Percentiles rank a stretch among this genome's conserved stretches.
These are phyloP conservation scores for Agriopis aurantiaria DNA, from an alignment of 2,888 invertebrate species.

Conservation along the genomic window DNA sequence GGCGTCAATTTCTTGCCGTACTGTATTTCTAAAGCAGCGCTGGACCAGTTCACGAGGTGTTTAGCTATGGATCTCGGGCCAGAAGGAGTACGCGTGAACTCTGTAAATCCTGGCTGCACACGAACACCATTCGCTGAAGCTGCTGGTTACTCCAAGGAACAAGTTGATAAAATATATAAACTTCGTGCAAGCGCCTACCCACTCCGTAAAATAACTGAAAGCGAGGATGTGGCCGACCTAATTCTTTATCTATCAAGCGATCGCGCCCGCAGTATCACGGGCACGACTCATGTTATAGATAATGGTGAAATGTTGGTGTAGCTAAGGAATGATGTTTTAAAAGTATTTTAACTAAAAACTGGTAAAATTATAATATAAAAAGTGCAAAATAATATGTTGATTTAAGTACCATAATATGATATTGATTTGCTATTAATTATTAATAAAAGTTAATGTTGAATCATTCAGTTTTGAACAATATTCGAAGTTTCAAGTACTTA, in stretches of 20 bases:
- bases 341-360: background rate
- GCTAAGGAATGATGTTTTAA: background rate
- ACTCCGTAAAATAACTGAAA: conserved; percentile 92
- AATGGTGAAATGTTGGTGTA: conserved; percentile 76
- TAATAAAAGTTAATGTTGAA: too few species aligned
- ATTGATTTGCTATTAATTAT: too few species aligned
- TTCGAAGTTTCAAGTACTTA: too few species aligned
- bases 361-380: too few species aligned
- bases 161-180: conserved; percentile 89
- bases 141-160: conserved; percentile 90
- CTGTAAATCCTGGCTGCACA: conserved; percentile 97
- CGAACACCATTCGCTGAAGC: conserved; percentile 88
- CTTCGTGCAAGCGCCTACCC: conserved; percentile 93
- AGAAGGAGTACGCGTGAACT: conserved; percentile 93
- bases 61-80: conserved; percentile 93
- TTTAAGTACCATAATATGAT: too few species aligned
- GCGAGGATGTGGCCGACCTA: conserved; percentile 94
- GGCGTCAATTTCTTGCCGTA: conserved; percentile 93
- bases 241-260: conserved; percentile 96
- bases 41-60: conserved; percentile 97
- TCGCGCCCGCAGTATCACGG: conserved; percentile 95
- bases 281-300: conserved; percentile 85
- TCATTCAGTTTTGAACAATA: too few species aligned
- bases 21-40: conserved; percentile 95
- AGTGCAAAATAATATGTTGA: too few species aligned